These are phyloP conservation scores for Eptatretus burgeri DNA, from an alignment of 2,113 vertebrate species.

Conservation along the genomic window DNA sequence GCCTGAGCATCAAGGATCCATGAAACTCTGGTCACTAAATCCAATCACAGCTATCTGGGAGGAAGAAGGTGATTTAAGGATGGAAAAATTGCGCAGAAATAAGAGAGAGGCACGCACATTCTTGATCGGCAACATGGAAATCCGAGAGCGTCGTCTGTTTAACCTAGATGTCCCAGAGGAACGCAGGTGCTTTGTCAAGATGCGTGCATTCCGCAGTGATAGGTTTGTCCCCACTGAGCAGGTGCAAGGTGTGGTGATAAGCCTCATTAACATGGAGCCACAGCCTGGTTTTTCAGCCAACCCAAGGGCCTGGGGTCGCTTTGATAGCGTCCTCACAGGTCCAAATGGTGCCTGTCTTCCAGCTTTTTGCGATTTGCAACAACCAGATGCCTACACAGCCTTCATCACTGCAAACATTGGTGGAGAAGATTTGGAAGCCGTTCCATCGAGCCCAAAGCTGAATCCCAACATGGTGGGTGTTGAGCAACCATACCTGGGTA, in stretches of 20 bases:
- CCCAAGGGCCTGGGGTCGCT: slow-evolving; percentile 74
- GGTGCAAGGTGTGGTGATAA: slow-evolving; percentile 55
- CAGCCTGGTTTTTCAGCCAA: slow-evolving; percentile 49
- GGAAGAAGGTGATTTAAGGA: slow-evolving; percentile 45
- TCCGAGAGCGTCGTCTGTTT: slow-evolving; percentile 66
- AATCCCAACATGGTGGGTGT: slow-evolving; percentile 56
- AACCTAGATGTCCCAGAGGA: slow-evolving; percentile 83
- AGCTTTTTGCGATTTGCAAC: slow-evolving; percentile 65
- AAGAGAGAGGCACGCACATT: slow-evolving; percentile 72
- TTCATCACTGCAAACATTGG: slow-evolving; percentile 61
- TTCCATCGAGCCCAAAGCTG: slow-evolving; percentile 45
- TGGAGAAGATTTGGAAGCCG: slow-evolving; percentile 70
- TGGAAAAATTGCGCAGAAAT: slow-evolving; percentile 27
- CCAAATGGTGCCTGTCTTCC: slow-evolving; percentile 59
- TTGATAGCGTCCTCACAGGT: slow-evolving; percentile 63
- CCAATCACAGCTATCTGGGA: slow-evolving; percentile 81
- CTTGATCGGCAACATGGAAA: slow-evolving; percentile 90
- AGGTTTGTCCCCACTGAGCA: slow-evolving; percentile 74
- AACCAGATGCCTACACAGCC: slow-evolving; percentile 45
- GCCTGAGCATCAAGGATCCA: slow-evolving; percentile 37
- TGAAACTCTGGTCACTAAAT: slow-evolving; percentile 92
- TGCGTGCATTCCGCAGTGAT: slow-evolving; percentile 57
- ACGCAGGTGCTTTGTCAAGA: slow-evolving; percentile 65
- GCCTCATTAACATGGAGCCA: slow-evolving; percentile 68
- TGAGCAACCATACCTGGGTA: slow-evolving; percentile 53